These are phyloP conservation scores for Melieria picta DNA, from an alignment of 2,888 invertebrate genomes.

Conservation along the genomic window DNA sequence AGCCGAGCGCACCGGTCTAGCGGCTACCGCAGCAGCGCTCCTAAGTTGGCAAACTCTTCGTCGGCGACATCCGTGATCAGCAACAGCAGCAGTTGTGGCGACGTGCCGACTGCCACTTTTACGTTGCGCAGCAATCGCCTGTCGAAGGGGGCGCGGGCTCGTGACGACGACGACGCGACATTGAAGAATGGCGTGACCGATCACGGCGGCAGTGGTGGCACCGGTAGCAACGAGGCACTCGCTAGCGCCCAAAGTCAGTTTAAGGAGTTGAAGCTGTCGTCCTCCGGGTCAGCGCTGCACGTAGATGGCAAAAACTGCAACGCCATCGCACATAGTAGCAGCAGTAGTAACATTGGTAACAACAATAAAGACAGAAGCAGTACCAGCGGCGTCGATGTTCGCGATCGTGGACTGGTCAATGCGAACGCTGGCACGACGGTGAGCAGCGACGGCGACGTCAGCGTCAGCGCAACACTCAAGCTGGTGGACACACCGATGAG, in stretches of 20 bases:
- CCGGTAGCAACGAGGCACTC: slow-evolving; percentile 30
- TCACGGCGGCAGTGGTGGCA: slow-evolving; percentile 32
- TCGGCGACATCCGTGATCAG: slow-evolving; percentile 43
- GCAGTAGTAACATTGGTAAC: slow-evolving; percentile 32
- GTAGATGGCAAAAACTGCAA: slow-evolving; percentile 36
- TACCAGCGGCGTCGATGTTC: slow-evolving; percentile 42
- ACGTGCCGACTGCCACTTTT: slow-evolving; percentile 59
- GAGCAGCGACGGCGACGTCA: slow-evolving; percentile 44
- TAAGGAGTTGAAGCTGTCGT: slow-evolving; percentile 39
- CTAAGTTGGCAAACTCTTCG: slow-evolving; percentile 36
- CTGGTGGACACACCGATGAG: slow-evolving; percentile 12
- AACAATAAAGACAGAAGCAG: slow-evolving; percentile 33
- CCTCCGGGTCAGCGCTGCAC: slow-evolving; percentile 13
- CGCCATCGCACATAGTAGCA: slow-evolving; percentile 15
- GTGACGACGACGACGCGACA: slow-evolving; percentile 18
- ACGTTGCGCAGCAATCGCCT: slow-evolving; percentile 55
- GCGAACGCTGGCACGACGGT: slow-evolving; percentile 43
- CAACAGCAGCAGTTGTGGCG: slow-evolving; percentile 52
- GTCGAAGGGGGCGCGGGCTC: slow-evolving; percentile 25
- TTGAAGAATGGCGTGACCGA: slow-evolving; percentile 6
- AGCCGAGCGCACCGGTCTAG: slow-evolving; percentile 17
- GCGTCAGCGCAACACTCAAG: slow-evolving; percentile 5
- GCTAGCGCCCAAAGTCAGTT: slow-evolving; percentile 33
- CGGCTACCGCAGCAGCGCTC: slow-evolving; percentile 25
- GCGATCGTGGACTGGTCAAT: slow-evolving; percentile 49